A percentile compares a stretch with the other conserved stretches of the same genome.
Conservation (phyloP, 1,140 invertebrate species). For the Drosophila seguyi region DNA sequence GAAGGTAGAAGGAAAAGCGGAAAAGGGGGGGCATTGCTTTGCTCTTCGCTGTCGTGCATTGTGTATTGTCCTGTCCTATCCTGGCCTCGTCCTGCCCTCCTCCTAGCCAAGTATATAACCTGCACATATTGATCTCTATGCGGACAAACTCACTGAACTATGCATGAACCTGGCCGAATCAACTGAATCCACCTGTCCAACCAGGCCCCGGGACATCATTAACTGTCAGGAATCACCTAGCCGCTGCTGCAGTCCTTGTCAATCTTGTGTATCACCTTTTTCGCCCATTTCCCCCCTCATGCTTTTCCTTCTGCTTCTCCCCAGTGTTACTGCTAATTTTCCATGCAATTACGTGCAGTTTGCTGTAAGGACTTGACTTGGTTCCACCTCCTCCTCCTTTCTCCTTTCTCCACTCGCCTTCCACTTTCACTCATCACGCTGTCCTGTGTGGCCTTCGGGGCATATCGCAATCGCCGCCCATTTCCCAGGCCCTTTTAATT, state of each 20-base stretch:
- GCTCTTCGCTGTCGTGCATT: constrained; percentile 6
- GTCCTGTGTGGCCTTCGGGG: constrained; percentile 43
- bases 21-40: neutral
- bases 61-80: constrained; percentile 1
- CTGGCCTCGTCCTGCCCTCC: neutral
- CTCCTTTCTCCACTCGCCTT: neutral
- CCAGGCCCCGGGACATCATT: constrained; percentile 38
- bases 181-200: constrained; percentile 29
- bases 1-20: constrained; percentile 1
- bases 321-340: constrained; percentile 63
- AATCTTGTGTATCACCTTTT: constrained; percentile 7
- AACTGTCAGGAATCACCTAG: constrained; percentile 19
- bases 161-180: constrained; percentile 24
- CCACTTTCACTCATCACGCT: constrained; percentile 40
- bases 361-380: constrained; percentile 12
- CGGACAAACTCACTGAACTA: constrained; percentile 34
- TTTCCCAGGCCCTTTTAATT: constrained; percentile 63
- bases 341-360: constrained; percentile 69
- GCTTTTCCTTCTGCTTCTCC: neutral
- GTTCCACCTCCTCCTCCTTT: constrained; percentile 6
- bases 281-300: neutral
- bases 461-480: constrained; percentile 20
- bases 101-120: neutral
- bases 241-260: constrained; percentile 10
- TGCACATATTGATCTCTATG: constrained; percentile 41